These are phyloP conservation scores for Dysmachus trigonus DNA, from an alignment of 2,888 invertebrate species.

Conservation along the genomic window DNA sequence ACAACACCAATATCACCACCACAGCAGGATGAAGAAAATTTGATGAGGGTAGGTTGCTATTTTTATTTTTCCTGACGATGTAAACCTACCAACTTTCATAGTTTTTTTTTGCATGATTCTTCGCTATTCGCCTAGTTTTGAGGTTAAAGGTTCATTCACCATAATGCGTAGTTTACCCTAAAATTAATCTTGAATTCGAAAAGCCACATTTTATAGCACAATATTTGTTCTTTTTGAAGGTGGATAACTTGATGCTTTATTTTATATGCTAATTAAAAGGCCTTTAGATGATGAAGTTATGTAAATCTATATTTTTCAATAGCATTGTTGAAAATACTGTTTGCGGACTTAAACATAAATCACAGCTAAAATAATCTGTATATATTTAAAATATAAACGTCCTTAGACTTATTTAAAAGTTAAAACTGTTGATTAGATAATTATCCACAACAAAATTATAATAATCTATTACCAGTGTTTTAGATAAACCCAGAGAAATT, in stretches of 20 bases:
- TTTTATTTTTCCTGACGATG: slow-evolving; percentile 42
- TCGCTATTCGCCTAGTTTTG: background rate
- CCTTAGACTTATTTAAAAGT: too few species aligned
- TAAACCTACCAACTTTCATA: background rate
- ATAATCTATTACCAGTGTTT: too few species aligned
- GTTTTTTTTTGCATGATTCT: background rate
- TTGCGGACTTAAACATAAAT: too few species aligned
- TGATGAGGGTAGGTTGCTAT: slow-evolving; percentile 74
- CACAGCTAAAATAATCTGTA: too few species aligned
- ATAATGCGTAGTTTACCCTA: background rate
- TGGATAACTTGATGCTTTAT: background rate
- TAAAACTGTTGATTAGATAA: too few species aligned
- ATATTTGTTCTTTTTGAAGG: background rate
- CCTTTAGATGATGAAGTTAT: too few species aligned
- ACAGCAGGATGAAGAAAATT: slow-evolving; percentile 75
- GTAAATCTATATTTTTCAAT: too few species aligned
- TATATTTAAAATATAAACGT: too few species aligned
- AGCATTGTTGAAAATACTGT: too few species aligned
- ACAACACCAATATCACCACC: background rate
- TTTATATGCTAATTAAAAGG: too few species aligned
- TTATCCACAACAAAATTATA: too few species aligned
- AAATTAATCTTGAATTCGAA: background rate
- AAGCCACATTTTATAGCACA: background rate
- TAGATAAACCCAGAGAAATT: too few species aligned
- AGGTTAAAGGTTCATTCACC: background rate